Conservation (phyloP, 2,113 vertebrate species). For the Ctenomys sociabilis region DNA sequence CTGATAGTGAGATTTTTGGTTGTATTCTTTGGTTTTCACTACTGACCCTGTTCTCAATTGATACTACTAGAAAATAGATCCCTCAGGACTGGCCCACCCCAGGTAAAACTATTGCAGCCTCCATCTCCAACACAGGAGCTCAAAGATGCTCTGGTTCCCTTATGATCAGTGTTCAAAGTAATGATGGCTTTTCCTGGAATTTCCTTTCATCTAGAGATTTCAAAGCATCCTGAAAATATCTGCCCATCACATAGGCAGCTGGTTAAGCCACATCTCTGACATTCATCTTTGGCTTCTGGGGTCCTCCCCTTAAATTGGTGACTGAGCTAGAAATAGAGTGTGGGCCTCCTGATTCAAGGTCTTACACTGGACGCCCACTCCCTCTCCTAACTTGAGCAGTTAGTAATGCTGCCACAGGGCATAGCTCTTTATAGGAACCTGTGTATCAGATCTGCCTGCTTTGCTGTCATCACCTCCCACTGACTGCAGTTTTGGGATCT, state of each 20-base stretch:
- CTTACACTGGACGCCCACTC: neutral
- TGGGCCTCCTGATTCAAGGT: conserved; percentile 39
- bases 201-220: conserved; percentile 76
- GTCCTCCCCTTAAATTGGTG: conserved; percentile 40
- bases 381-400: neutral
- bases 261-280: conserved; percentile 57
- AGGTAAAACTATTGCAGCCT: conserved; percentile 40
- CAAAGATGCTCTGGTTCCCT: conserved; percentile 56
- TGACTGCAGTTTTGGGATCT: conserved; percentile 57
- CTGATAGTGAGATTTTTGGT: conserved; percentile 27
- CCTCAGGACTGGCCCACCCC: neutral
- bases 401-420: neutral
- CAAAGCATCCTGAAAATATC: conserved; percentile 53
- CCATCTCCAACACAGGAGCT: neutral
- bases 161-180: conserved; percentile 54
- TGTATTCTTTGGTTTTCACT: neutral
- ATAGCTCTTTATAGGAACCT: neutral
- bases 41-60: neutral
- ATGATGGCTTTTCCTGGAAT: conserved; percentile 61
- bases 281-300: conserved; percentile 49
- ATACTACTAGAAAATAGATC: conserved; percentile 29
- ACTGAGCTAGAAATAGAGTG: conserved; percentile 32
- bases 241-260: neutral
- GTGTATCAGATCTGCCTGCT: conserved; percentile 11
- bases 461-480: conserved; percentile 59